Evolutionary conservation across 37 sponge, comb jelly and placozoan genomes (phyloP), one percentile per base, ranked within the genome.

Genomic region (Halichondria panicea): DNA sequence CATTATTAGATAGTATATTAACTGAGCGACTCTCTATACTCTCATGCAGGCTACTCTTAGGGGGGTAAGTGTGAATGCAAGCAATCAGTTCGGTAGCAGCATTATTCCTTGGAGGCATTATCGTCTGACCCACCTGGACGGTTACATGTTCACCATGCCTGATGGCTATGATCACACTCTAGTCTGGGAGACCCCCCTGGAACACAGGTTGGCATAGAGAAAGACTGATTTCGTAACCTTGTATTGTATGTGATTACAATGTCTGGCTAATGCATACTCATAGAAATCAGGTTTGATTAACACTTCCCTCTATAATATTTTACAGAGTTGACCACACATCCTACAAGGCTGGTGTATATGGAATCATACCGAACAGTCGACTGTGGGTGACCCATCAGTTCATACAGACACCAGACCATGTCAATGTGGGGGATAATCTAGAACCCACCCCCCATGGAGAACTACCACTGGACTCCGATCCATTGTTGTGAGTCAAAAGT

Each of bases 51-150:
- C 48, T 28, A 91, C 91, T 4, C 70, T 91, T 0, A 37, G 0
- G 24, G 90, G 74, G 38, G 68, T 79, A 42, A 66, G 18, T 44
- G 91, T 91, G 37, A 81, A 81, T 77, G 83, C 81, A 7, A 78
- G 74, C 63, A 91, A 91, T 71, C 58, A 85, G 65, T 85, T 84
- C 77, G 91, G 91, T 1, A 31, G 8, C 0, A 79, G 78, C 40
- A 19, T 72, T 27, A 72, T 91, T 7, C 91, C 91, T 33, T 91
- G 92, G 92, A 67, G 84, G 56, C 88, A 91, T 66, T 87, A 91
- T 35, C 74, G 92, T 37, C 92, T 86, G 33, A 91, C 92, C 18
- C 92, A 91, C 56, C 4, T 76, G 56, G 84, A 82, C 59, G 92
- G 92, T 21, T 91, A 91, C 80, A 91, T 91, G 92, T 57, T 77